Percentiles rank a stretch among this genome's conserved stretches.
These are phyloP conservation scores for Caenorhabditis sulstoni DNA, from an alignment of 2,888 invertebrate genomes.

Conservation along the genomic window DNA sequence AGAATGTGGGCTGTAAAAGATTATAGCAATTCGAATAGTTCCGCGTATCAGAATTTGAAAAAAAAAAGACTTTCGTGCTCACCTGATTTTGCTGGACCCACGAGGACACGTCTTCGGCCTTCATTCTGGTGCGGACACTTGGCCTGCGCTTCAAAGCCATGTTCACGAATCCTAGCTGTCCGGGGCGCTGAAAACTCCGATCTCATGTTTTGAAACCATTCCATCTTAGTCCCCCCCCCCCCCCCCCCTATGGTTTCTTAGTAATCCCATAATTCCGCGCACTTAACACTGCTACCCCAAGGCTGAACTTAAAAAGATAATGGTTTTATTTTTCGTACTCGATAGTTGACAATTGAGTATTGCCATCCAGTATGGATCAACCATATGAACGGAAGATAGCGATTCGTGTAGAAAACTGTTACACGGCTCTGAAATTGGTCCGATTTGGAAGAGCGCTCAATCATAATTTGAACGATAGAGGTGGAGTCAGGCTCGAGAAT, in stretches of 20 bases:
- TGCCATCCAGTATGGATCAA: slow-evolving; percentile 59
- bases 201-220: no score
- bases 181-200: slow-evolving; percentile 24
- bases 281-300: no score
- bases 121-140: slow-evolving; percentile 34
- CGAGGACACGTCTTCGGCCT: slow-evolving; percentile 46
- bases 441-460: background rate
- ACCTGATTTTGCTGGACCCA: slow-evolving; percentile 62
- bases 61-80: background rate
- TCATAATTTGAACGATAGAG: no score
- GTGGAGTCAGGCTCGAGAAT: no score
- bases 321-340: background rate
- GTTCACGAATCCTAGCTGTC: background rate
- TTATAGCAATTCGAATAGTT: no score
- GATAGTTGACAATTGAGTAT: slow-evolving; percentile 38
- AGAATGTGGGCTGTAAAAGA: slow-evolving; percentile 7
- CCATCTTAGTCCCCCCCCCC: no score
- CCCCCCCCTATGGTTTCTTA: no score
- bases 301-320: no score
- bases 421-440: slow-evolving; percentile 35
- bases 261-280: background rate
- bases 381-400: slow-evolving; percentile 52
- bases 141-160: slow-evolving; percentile 29
- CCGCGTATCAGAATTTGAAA: background rate
- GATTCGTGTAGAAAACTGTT: slow-evolving; percentile 29